Evolutionary conservation across 2,113 vertebrate species (phyloP), one percentile per base, ranked within the genome.

Genomic region (Chloebia gouldiae): DNA sequence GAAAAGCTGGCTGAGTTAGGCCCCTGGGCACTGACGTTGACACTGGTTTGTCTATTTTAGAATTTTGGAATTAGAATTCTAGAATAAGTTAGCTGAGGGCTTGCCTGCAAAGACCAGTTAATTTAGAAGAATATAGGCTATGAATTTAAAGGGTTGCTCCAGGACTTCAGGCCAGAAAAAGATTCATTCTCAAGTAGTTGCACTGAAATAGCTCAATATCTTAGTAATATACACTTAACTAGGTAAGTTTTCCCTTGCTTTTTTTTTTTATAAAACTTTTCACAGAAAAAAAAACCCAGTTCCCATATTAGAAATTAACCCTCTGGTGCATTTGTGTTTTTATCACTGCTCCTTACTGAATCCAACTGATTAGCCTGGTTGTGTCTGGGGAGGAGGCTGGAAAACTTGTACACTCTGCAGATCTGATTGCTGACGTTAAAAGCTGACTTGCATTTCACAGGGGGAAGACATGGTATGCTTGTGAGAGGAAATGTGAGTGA

Each of bases 131-230:
- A 83, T 86, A 69, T 30, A 88, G 37, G 54, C 71, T 86, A 47
- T 92, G 91, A 93, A 94, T 97, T 86, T 94, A 92, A 95, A 94
- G 56, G 72, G 28, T 42, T 83, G 54, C 39, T 92, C 24, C 47
- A 81, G 35, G 56, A 64, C 20, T 56, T 64, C 45, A 72, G 54
- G 68, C 50, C 40, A 88, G 53, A 80, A 93, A 57, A 39, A 61
- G 19, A 70, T 83, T 66, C 2, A 76, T 81, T 77, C 76, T 82
- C 44, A 54, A 88, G 64, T 2, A 85, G 73, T 45, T 93, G 25
- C 33, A 80, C 75, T 82, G 42, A 89, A 92, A 82, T 50, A 77
- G 45, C 33, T 84, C n/a, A 64, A 5, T 53, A 45, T 68, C 68
- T 78, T 40, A 77, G 21, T 10, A 59, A 50, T 45, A 76, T 12